phyloP scores from a whole-genome alignment of 2,888 invertebrate genomes.

The Machimus rusticus region DNA sequence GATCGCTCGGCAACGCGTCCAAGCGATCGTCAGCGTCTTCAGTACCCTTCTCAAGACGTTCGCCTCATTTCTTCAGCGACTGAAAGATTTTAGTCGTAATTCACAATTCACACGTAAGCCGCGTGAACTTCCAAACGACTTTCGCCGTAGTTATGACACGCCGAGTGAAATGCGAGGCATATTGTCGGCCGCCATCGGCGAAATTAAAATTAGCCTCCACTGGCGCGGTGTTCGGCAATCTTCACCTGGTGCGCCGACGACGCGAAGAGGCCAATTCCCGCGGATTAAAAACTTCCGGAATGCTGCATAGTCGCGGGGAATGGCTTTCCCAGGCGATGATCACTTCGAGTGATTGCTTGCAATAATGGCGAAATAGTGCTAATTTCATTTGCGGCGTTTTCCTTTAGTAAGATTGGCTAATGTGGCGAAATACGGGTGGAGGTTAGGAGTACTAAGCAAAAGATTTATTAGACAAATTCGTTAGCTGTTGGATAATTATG shows the following conservation, averaged over 20 bases:
- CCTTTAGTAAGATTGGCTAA: not conserved
- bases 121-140: slow-evolving; percentile 13
- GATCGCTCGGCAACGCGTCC: not conserved
- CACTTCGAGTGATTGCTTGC: not conserved
- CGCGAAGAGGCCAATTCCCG: not conserved
- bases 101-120: slow-evolving; percentile 37
- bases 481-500: not conserved
- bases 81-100: slow-evolving; percentile 21
- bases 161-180: slow-evolving; percentile 20
- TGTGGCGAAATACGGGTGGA: not conserved
- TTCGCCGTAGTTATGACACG: slow-evolving; percentile 37
- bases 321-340: not conserved
- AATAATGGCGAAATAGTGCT: not conserved
- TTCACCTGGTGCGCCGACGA: not conserved
- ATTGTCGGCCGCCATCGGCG: slow-evolving; percentile 9
- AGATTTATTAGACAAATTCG: not conserved
- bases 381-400: not conserved
- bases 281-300: not conserved
- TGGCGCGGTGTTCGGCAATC: not conserved
- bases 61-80: not conserved
- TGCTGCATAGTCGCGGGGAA: not conserved
- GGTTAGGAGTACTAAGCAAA: not conserved
- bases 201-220: not conserved
- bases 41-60: slow-evolving; percentile 3
- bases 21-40: not conserved